A percentile compares a stretch with the other conserved stretches of the same genome.
Conservation (phyloP, 1,140 invertebrate species). For the Neelides sp. region DNA sequence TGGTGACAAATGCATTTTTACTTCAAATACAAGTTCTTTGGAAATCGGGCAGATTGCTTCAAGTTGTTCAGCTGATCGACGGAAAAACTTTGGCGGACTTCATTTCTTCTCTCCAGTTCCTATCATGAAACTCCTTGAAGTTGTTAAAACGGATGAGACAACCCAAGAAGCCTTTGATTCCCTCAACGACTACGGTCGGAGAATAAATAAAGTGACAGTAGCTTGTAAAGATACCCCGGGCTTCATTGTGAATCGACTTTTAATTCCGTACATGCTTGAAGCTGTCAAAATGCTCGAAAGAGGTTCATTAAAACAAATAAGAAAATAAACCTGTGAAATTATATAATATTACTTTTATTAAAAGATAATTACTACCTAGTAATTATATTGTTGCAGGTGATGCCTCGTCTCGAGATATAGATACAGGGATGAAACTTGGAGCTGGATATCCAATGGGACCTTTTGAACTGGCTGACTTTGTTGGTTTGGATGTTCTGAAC, state of each 20-base stretch:
- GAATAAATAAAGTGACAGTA: slow-evolving; percentile 45
- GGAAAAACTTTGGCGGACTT: slow-evolving; percentile 45
- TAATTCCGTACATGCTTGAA: slow-evolving; percentile 47
- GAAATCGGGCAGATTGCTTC: slow-evolving; percentile 43
- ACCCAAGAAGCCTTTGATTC: slow-evolving; percentile 42
- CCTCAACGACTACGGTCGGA: slow-evolving; percentile 43
- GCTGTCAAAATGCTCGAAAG: slow-evolving; percentile 45
- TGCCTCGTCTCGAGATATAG: slow-evolving; percentile 58
- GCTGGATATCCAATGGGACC: slow-evolving; percentile 76
- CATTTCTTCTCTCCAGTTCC: slow-evolving; percentile 55
- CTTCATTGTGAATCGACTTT: slow-evolving; percentile 49
- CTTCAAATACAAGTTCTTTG: slow-evolving; percentile 49
- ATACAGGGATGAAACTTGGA: slow-evolving; percentile 75
- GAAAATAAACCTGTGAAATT: background rate
- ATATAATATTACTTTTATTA: background rate
- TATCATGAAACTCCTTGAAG: slow-evolving; percentile 50
- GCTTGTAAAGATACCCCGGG: slow-evolving; percentile 47
- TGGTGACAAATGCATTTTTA: slow-evolving; percentile 35
- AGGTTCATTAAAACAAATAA: slow-evolving; percentile 32
- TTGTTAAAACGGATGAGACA: slow-evolving; percentile 39
- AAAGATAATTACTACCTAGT: too few relatives aligned
- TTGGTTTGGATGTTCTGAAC: slow-evolving; percentile 50
- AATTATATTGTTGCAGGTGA: slow-evolving; percentile 43
- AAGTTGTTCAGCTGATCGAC: slow-evolving; percentile 34
- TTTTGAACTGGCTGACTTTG: slow-evolving; percentile 65